These are phyloP conservation scores for Naso thynnoides DNA, from an alignment of 2,797 vertebrate species.

Conservation along the genomic window DNA sequence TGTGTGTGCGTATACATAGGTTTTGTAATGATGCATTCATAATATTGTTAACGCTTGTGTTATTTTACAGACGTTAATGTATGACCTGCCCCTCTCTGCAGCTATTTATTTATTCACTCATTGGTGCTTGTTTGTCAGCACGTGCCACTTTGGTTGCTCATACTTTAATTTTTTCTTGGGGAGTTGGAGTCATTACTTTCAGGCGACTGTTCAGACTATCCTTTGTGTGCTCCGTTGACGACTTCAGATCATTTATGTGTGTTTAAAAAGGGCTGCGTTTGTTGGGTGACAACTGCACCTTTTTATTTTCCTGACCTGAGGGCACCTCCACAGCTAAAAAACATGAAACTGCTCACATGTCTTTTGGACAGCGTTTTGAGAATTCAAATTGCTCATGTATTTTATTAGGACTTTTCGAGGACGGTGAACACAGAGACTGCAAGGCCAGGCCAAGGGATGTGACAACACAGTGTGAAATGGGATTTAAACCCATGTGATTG, in stretches of 20 bases:
- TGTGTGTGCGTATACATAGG: constrained; percentile 3
- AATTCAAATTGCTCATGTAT: constrained; percentile 27
- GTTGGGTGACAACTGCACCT: constrained; percentile 4
- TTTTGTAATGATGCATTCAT: constrained; percentile 40
- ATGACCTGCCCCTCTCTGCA: neutral
- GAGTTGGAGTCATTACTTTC: constrained; percentile 32
- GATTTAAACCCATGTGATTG: constrained; percentile 75
- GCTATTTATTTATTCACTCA: constrained; percentile 16
- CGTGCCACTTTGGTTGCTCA: constrained; percentile 14
- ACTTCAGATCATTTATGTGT: constrained; percentile 13
- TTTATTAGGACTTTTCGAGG: constrained; percentile 48
- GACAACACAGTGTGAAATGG: constrained; percentile 76
- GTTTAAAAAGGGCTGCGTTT: constrained; percentile 37
- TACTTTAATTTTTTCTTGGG: neutral
- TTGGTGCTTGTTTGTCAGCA: constrained; percentile 18
- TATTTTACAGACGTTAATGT: constrained; percentile 32
- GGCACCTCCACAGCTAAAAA: constrained; percentile 11
- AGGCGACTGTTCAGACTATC: constrained; percentile 29
- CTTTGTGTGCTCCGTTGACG: constrained; percentile 14
- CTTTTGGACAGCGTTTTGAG: constrained; percentile 8
- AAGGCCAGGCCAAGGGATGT: constrained; percentile 55
- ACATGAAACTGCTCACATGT: constrained; percentile 11
- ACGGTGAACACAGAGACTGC: constrained; percentile 11
- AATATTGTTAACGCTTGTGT: constrained; percentile 29
- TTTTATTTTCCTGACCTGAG: constrained; percentile 37